These are phyloP conservation scores for Epinephelus malabaricus DNA, from an alignment of 2,797 vertebrate genomes.

Conservation along the genomic window DNA sequence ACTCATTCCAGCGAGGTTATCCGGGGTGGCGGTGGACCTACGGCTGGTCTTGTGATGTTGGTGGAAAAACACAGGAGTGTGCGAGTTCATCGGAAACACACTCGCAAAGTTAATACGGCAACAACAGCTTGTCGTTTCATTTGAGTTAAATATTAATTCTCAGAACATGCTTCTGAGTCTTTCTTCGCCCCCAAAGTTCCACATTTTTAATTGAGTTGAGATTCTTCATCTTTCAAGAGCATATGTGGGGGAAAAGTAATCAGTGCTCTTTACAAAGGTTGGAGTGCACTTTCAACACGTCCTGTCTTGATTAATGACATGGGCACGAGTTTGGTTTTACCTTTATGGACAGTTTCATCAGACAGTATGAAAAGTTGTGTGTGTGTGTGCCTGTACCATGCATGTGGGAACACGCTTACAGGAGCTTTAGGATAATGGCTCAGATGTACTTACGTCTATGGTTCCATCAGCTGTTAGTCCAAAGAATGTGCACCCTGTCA, in stretches of 20 bases:
- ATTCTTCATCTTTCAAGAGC: slow-evolving; percentile 54
- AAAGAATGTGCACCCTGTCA: no score
- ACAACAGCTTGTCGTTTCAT: slow-evolving; percentile 57
- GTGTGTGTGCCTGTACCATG: neutral
- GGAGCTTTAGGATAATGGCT: no score
- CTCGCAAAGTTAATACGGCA: slow-evolving; percentile 34
- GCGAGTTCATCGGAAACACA: slow-evolving; percentile 47
- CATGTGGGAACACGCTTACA: no score
- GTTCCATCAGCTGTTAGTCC: no score
- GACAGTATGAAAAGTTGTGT: neutral
- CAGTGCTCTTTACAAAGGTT: slow-evolving; percentile 46
- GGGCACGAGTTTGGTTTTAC: neutral
- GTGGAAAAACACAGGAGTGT: slow-evolving; percentile 37
- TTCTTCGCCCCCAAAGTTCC: slow-evolving; percentile 35
- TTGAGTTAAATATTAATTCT: slow-evolving; percentile 67
- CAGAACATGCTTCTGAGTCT: slow-evolving; percentile 38
- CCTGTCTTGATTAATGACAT: slow-evolving; percentile 15
- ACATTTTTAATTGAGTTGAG: slow-evolving; percentile 55
- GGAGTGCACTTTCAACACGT: neutral
- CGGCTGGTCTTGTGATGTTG: slow-evolving; percentile 51
- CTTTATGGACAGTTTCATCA: neutral
- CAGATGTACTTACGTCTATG: no score
- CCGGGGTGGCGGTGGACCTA: slow-evolving; percentile 45
- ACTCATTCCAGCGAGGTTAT: slow-evolving; percentile 54
- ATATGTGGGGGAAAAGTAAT: slow-evolving; percentile 29